Base-by-base conservation (phyloP, 2,888 invertebrate species). In the Noctua fimbriata region DNA sequence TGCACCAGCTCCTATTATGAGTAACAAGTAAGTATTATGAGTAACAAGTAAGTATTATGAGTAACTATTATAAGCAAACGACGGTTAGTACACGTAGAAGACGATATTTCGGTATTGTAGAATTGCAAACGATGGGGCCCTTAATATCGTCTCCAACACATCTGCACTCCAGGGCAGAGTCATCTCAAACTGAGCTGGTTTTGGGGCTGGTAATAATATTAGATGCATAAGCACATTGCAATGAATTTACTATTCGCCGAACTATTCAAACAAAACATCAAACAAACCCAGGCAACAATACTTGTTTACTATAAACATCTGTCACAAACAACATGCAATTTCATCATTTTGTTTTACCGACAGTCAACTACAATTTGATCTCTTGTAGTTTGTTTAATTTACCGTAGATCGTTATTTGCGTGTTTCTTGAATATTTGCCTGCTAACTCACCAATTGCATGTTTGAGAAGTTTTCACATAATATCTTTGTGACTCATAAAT, bases 221-320 rank as follows among this genome's bases (percentile, higher is more conserved):
- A 18, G 28, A 60, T 60, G 28, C 16, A 60, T 16, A 28, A 28
- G 28, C 60, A 28, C 14, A 10, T n/a, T 9, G 9, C 1, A 70
- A 28, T 74, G n/a, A 36, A 36, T 36, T 36, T 36, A 36, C 36
- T 41, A 63, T 69, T 52, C n/a, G 28, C 1, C 14, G 52, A 78
- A 52, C 7, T 2, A 36, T n/a, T 36, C n/a, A 67, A 3, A 73
- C 44, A 63, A 41, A 76, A 69, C 6, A 24, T 55, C 55, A 58
- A 76, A 73, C 81, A 69, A 58, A 70, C 21, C 47, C 80, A 76
- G 32, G 65, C 21, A 41, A 36, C 49, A 76, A 80, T 21, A 55
- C 58, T 52, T 65, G 81, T 84, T 78, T 66, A 78, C 41, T 65
- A 55, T 21, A 79, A 84, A 84, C 78, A 79, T 82, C 76, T 82